Conservation (phyloP, 2,797 vertebrate genomes). For the Etheostoma nigrum region DNA sequence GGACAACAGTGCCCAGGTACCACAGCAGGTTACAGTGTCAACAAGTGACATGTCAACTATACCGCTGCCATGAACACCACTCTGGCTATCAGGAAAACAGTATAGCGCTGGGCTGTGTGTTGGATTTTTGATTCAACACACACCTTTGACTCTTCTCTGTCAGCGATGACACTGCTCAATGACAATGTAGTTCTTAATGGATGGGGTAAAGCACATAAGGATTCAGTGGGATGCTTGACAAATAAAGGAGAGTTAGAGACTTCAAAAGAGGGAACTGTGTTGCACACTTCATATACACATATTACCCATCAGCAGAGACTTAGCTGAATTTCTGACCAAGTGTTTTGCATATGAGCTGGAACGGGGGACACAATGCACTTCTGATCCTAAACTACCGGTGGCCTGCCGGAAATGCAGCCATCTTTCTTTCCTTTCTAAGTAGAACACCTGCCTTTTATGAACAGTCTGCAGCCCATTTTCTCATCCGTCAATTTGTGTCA, state of each 20-base stretch:
- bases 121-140: too few species aligned
- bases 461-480: constrained; percentile 49
- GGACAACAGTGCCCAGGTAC: constrained; percentile 29
- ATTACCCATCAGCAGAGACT: constrained; percentile 10
- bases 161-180: background rate
- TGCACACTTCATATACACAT: constrained; percentile 11
- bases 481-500: constrained; percentile 58
- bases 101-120: background rate
- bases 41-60: constrained; percentile 37
- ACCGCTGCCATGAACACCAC: background rate
- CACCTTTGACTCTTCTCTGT: background rate
- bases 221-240: background rate
- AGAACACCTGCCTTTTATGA: constrained; percentile 50
- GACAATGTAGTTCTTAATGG: background rate
- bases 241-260: background rate
- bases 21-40: constrained; percentile 43
- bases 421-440: constrained; percentile 33
- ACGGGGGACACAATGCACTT: constrained; percentile 10
- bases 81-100: background rate
- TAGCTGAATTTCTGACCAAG: constrained; percentile 36
- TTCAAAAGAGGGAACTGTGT: background rate
- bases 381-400: constrained; percentile 2
- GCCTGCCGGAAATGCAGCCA: constrained; percentile 26
- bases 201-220: background rate
- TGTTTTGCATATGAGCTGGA: constrained; percentile 19